Evolutionary conservation across 1,140 invertebrate genomes (phyloP), one percentile per base, ranked within the genome.

Genomic region (Drosophila fuyamai): DNA sequence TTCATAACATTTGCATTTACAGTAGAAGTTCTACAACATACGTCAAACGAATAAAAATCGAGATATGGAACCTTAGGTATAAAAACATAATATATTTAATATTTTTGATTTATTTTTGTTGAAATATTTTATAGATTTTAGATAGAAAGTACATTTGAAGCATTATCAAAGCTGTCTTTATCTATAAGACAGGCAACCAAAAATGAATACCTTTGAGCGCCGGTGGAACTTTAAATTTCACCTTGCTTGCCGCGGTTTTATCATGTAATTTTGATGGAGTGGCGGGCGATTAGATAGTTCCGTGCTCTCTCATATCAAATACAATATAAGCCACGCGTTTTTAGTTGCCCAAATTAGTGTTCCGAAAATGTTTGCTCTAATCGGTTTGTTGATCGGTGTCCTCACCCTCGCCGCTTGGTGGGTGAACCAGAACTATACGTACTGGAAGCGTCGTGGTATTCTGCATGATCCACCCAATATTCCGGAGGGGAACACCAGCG

Each of bases 381-480:
- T 44, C 41, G 41, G 41, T 16, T 16, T 44, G 41, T 7, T 44
- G 41, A 44, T 44, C 41, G 41, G 41, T 44, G 41, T 14, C 3
- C 41, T 44, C 14, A 44, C 41, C 14, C 41, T 44, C 41, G 41
- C 41, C n/a, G 41, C 41, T 0, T 44, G 41, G 41, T 44, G 41
- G 41, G 41, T 44, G 41, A 7, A 44, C 41, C 41, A 44, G n/a
- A 44, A 44, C 41, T 44, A 44, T 9, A 16, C 41, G 7, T 44
- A 44, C 7, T 44, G 41, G 41, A 16, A 16, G 41, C 41, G 41
- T 14, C 41, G 41, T 16, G 41, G 41, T 1, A 44, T 44, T 5
- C 41, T 14, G 1, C 41, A 44, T 9, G 41, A 44, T 44, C 41
- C 41, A 14, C 41, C 41, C 13, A 44, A 44, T 9, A 44, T 44